Percentiles rank a stretch among this genome's conserved stretches.
These are phyloP conservation scores for Spodoptera picta DNA, from an alignment of 2,888 invertebrate species.

Conservation along the genomic window DNA sequence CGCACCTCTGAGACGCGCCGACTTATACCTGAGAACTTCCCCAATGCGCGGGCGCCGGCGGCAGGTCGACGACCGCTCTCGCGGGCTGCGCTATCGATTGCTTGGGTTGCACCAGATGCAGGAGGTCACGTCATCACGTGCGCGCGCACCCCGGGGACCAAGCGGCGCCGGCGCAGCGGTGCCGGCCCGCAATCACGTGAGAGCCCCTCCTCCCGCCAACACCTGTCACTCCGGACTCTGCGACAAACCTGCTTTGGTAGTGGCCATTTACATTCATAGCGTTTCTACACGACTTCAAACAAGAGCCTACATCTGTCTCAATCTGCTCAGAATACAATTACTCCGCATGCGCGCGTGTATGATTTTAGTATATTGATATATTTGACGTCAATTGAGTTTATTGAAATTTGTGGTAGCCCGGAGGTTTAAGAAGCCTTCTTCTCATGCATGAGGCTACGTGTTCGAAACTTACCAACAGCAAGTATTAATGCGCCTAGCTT, in stretches of 20 bases:
- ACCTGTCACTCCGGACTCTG: constrained; percentile 13
- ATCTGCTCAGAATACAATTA: too few relatives aligned
- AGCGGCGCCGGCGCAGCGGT: not conserved
- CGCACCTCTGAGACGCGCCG: constrained; percentile 33
- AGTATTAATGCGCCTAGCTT: too few relatives aligned
- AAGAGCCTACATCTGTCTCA: not conserved
- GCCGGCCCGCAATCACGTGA: not conserved
- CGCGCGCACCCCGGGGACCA: not conserved
- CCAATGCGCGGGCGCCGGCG: constrained; percentile 32
- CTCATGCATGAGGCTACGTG: too few relatives aligned
- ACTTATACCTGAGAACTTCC: constrained; percentile 45
- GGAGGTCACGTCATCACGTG: constrained; percentile 30
- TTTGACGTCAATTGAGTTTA: not conserved
- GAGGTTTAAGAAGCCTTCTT: too few relatives aligned
- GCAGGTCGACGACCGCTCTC: constrained; percentile 42
- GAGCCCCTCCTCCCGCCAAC: not conserved
- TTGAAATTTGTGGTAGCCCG: too few relatives aligned
- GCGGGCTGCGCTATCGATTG: constrained; percentile 15
- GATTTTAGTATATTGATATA: too few relatives aligned
- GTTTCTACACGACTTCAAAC: not conserved
- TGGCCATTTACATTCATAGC: not conserved
- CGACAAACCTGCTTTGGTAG: constrained; percentile 21
- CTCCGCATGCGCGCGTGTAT: not conserved
- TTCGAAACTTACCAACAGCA: too few relatives aligned
- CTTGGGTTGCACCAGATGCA: constrained; percentile 29